These are phyloP conservation scores for Psammodynastes pulverulentus DNA, from an alignment of 2,113 vertebrate genomes.

Conservation along the genomic window DNA sequence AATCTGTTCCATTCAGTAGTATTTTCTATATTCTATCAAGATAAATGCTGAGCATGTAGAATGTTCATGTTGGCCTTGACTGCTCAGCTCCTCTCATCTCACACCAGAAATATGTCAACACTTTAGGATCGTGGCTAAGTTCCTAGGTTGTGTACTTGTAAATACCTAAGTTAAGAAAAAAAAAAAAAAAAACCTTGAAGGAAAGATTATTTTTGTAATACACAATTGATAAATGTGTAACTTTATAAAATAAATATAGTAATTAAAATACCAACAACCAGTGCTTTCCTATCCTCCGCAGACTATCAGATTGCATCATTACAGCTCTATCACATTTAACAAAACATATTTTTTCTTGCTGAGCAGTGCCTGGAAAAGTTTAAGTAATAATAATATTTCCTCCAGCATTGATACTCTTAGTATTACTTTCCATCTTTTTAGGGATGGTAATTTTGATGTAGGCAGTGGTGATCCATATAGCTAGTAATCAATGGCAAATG, in stretches of 20 bases:
- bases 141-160: background rate
- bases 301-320: background rate
- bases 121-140: background rate
- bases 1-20: background rate
- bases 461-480: background rate
- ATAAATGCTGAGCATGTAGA: background rate
- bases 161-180: conserved; percentile 15
- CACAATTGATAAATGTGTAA: conserved; percentile 65
- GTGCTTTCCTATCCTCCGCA: background rate
- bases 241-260: conserved; percentile 75
- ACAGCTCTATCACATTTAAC: background rate
- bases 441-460: background rate
- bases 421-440: background rate
- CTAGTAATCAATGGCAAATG: background rate
- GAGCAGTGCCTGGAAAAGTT: background rate
- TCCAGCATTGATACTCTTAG: background rate
- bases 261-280: conserved; percentile 49
- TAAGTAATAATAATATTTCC: background rate
- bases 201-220: conserved; percentile 80
- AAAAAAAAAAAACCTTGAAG: conserved; percentile 14
- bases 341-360: background rate
- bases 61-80: background rate
- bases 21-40: background rate
- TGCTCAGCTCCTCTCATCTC: background rate
- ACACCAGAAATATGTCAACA: background rate